A percentile compares a stretch with the other conserved stretches of the same genome.
phyloP scores from a whole-genome alignment of 2,888 invertebrate species.

The Peribatodes rhomboidaria region DNA sequence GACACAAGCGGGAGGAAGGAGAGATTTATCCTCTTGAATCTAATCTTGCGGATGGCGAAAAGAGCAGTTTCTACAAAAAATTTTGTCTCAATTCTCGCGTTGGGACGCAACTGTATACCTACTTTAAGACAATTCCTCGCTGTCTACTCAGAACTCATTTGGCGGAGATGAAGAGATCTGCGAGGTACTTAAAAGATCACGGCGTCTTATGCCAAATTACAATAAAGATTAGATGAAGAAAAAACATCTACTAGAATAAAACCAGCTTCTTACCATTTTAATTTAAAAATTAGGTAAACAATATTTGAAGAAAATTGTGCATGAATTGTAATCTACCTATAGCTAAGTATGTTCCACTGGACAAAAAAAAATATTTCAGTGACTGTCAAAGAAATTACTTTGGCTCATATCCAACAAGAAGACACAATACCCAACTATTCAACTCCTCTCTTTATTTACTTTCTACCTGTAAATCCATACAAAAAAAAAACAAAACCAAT shows the following conservation, averaged over 20 bases:
- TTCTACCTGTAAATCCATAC: constrained; percentile 8
- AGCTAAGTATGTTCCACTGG: too few species aligned
- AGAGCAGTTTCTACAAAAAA: constrained; percentile 79
- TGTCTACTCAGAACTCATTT: constrained; percentile 69
- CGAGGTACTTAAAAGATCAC: constrained; percentile 51
- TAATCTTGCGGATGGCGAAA: constrained; percentile 83
- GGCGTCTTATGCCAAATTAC: constrained; percentile 26
- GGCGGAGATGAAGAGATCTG: constrained; percentile 59
- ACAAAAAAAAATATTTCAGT: background rate
- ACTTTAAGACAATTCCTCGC: constrained; percentile 66
- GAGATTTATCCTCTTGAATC: constrained; percentile 84
- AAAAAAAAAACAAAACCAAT: constrained; percentile 20
- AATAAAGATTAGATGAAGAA: constrained; percentile 19
- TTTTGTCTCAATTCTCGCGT: constrained; percentile 69
- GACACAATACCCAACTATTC: background rate
- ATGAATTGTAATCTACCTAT: too few species aligned
- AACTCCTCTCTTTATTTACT: constrained; percentile 2
- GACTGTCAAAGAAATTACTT: background rate
- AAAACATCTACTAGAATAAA: background rate
- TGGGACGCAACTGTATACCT: constrained; percentile 57
- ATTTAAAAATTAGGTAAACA: background rate
- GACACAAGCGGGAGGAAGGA: constrained; percentile 73
- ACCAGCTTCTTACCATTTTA: background rate
- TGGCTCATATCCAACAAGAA: background rate
- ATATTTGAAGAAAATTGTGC: too few species aligned